phyloP scores from a whole-genome alignment of 2,797 vertebrate species.

The Cetoscarus ocellatus region DNA sequence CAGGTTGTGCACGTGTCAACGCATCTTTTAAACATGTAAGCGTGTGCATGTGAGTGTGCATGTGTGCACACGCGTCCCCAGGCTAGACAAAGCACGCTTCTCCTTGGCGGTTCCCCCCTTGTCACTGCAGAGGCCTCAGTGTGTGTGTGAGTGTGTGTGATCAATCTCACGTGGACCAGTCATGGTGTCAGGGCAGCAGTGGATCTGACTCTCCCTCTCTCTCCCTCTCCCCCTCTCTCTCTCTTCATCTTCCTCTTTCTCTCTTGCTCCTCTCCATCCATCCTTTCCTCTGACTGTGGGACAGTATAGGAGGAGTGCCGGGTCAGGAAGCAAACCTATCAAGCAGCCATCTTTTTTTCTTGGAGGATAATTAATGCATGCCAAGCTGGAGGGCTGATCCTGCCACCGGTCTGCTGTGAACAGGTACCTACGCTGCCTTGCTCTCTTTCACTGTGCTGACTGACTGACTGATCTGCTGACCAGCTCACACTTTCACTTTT shows the following conservation, averaged over 20 bases:
- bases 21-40: slow-evolving; percentile 40
- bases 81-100: slow-evolving; percentile 78
- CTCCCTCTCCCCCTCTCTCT: slow-evolving; percentile 55
- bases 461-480: slow-evolving; percentile 81
- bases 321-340: slow-evolving; percentile 72
- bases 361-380: slow-evolving; percentile 83
- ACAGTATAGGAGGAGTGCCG: slow-evolving; percentile 70
- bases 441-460: slow-evolving; percentile 73
- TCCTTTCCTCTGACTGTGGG: slow-evolving; percentile 73
- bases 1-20: not conserved
- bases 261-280: slow-evolving; percentile 58
- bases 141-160: slow-evolving; percentile 78
- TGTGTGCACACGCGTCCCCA: slow-evolving; percentile 63
- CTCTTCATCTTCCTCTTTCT: slow-evolving; percentile 51
- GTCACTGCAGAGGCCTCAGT: slow-evolving; percentile 79
- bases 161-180: slow-evolving; percentile 87
- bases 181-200: slow-evolving; percentile 84
- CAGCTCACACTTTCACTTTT: slow-evolving; percentile 66
- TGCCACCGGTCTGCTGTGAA: slow-evolving; percentile 53
- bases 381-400: slow-evolving; percentile 64
- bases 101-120: slow-evolving; percentile 73
- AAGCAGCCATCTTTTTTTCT: slow-evolving; percentile 72
- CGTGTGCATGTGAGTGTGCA: slow-evolving; percentile 36
- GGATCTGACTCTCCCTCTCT: slow-evolving; percentile 80
- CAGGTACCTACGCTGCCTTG: slow-evolving; percentile 77